Percentiles rank a stretch among this genome's conserved stretches.
phyloP scores from a whole-genome alignment of 2,113 vertebrate genomes.

The Motacilla tschutschensis region DNA sequence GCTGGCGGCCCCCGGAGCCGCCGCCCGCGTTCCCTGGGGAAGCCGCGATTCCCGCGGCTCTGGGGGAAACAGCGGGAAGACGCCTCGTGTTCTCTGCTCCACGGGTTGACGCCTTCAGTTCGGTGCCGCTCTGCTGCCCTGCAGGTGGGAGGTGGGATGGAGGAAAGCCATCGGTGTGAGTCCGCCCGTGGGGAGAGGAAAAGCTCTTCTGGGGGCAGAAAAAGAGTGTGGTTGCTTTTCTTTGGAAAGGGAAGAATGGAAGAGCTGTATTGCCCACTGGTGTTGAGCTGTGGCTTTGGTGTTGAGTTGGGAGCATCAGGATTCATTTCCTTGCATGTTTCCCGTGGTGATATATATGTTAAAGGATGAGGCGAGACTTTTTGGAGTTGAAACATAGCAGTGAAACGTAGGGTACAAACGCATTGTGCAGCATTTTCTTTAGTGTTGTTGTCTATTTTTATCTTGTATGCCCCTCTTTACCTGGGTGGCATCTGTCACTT shows the following conservation, averaged over 20 bases:
- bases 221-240: not conserved
- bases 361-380: not conserved
- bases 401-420: not conserved
- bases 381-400: not conserved
- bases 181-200: not conserved
- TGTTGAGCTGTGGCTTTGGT: not conserved
- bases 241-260: not conserved
- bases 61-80: rapidly evolving
- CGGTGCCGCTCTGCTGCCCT: not conserved
- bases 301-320: not conserved
- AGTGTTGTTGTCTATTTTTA: rapidly evolving
- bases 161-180: rapidly evolving
- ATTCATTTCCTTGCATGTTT: not conserved
- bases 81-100: rapidly evolving
- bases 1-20: not conserved
- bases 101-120: rapidly evolving
- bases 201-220: rapidly evolving
- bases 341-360: not conserved
- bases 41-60: not conserved
- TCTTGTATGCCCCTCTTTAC: not conserved
- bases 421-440: not conserved
- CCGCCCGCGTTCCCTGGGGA: not conserved
- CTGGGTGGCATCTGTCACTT: rapidly evolving
- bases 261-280: rapidly evolving
- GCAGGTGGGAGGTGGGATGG: not conserved